Percentiles rank a stretch among this genome's conserved stretches.
Evolutionary conservation across 2,113 vertebrate species (phyloP).

Genomic region (Centropus bengalensis): DNA sequence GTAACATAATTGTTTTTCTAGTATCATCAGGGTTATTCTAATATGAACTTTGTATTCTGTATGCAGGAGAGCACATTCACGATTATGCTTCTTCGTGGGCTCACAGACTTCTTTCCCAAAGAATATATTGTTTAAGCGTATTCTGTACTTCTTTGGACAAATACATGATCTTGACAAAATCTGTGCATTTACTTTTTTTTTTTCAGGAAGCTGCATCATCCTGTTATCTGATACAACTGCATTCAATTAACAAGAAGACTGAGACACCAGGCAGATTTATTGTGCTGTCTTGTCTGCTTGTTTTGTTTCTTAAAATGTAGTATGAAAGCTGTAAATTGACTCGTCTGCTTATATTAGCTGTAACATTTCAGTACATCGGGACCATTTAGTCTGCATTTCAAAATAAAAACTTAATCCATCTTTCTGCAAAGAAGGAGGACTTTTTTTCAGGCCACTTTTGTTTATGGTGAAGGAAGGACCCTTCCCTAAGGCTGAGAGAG

Average conservation of each 20-base stretch:
- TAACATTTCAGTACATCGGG: constrained; percentile 45
- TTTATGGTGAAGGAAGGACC: background rate
- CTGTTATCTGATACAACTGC: background rate
- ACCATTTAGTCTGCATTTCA: constrained; percentile 40
- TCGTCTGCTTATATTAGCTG: constrained; percentile 63
- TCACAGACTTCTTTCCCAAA: background rate
- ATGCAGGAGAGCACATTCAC: background rate
- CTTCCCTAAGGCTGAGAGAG: background rate
- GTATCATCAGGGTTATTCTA: background rate
- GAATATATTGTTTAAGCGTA: background rate
- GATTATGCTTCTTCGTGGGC: background rate
- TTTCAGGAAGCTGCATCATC: constrained; percentile 20
- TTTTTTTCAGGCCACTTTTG: background rate
- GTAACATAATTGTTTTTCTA: background rate
- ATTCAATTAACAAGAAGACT: constrained; percentile 45
- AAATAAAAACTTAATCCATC: constrained; percentile 38
- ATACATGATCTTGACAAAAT: constrained; percentile 13
- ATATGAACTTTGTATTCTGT: background rate
- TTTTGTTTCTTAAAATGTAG: constrained; percentile 57
- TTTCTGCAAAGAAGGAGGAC: background rate
- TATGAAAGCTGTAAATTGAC: constrained; percentile 69
- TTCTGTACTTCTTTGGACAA: background rate
- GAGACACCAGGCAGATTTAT: constrained; percentile 37
- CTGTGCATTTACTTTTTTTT: background rate
- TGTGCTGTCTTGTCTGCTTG: constrained; percentile 46